Conservation (phyloP, 2,888 invertebrate species). For the Philaethria dido region DNA sequence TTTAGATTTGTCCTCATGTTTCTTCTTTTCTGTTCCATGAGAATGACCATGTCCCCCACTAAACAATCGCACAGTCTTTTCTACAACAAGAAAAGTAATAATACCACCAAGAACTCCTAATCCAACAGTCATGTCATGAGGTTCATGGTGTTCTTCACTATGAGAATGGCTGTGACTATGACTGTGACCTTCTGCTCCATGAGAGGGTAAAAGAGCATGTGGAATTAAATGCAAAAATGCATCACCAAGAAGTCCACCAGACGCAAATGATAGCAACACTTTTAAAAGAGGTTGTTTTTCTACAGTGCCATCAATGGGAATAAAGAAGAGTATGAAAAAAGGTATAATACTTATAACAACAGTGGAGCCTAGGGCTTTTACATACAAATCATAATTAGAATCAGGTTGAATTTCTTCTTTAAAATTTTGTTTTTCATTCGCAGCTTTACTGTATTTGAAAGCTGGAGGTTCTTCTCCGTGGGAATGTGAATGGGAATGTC, state of each 20-base stretch:
- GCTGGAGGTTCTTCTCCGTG: constrained; percentile 86
- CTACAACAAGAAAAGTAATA: constrained; percentile 95
- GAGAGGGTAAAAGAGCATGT: constrained; percentile 88
- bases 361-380: constrained; percentile 94
- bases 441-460: constrained; percentile 92
- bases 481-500: constrained; percentile 79
- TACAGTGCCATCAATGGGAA: constrained; percentile 94
- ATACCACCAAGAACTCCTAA: constrained; percentile 97
- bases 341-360: constrained; percentile 97
- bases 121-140: constrained; percentile 94
- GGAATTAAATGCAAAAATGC: constrained; percentile 99
- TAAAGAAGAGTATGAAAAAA: constrained; percentile 95
- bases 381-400: constrained; percentile 84
- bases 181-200: constrained; percentile 72
- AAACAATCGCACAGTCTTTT: constrained; percentile 94
- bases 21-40: constrained; percentile 81
- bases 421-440: constrained; percentile 75
- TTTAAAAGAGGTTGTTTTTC: constrained; percentile 94
- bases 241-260: constrained; percentile 98
- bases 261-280: constrained; percentile 95
- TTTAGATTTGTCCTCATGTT: constrained; percentile 69
- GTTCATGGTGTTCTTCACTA: constrained; percentile 72
- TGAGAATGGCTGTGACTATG: constrained; percentile 82
- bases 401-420: constrained; percentile 61
- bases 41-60: constrained; percentile 93